Conservation (phyloP, 1,140 invertebrate species). For the Sminthurides bifidus region DNA sequence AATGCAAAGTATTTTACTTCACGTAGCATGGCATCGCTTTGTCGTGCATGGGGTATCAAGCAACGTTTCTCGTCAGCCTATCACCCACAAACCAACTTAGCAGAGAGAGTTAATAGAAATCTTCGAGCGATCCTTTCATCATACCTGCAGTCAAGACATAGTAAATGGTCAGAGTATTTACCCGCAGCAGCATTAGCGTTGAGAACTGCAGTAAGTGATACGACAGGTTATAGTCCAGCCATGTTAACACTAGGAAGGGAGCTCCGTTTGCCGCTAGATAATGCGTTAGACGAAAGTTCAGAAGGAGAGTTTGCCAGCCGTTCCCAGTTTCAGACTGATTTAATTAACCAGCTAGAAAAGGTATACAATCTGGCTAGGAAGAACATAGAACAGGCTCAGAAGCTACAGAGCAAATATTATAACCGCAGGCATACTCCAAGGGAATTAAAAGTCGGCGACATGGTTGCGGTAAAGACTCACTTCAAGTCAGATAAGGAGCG, state of each 20-base stretch:
- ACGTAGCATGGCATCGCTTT: slow-evolving; percentile 7
- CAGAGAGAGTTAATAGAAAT: slow-evolving; percentile 38
- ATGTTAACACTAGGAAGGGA: slow-evolving; percentile 37
- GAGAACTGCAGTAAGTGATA: slow-evolving; percentile 36
- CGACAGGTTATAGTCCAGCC: slow-evolving; percentile 36
- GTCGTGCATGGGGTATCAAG: slow-evolving; percentile 13
- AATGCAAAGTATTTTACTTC: slow-evolving; percentile 32
- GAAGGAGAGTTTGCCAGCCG: background rate
- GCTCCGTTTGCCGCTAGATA: slow-evolving; percentile 17
- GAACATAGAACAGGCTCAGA: slow-evolving; percentile 11
- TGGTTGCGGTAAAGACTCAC: background rate
- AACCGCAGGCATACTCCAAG: background rate
- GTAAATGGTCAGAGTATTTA: slow-evolving; percentile 34
- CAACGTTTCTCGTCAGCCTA: slow-evolving; percentile 34
- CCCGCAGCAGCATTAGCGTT: slow-evolving; percentile 37
- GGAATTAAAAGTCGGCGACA: background rate
- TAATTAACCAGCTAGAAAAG: background rate
- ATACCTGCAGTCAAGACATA: slow-evolving; percentile 34
- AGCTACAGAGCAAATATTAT: background rate
- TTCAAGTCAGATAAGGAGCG: background rate
- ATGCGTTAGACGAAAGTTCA: background rate
- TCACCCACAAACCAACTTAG: slow-evolving; percentile 37
- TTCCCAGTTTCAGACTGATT: background rate
- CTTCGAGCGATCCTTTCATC: slow-evolving; percentile 37
- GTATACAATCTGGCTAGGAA: slow-evolving; percentile 1